Evolutionary conservation across 2,113 vertebrate genomes (phyloP).

Genomic region (Uria lomvia): DNA sequence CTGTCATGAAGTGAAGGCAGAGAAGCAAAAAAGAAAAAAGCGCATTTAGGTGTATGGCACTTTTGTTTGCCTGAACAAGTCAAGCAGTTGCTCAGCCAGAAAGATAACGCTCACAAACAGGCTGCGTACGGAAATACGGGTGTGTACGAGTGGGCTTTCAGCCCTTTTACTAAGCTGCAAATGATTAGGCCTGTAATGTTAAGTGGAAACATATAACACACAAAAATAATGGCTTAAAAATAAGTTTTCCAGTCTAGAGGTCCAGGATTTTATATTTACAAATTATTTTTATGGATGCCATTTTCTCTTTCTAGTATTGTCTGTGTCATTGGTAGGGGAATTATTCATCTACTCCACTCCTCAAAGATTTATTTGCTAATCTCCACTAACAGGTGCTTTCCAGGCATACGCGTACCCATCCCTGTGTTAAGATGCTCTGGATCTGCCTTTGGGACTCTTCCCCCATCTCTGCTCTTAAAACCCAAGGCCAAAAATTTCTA

Average conservation of each 20-base stretch:
- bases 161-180: not conserved
- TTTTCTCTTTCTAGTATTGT: not conserved
- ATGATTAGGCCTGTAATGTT: not conserved
- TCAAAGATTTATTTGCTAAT: not conserved
- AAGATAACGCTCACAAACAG: not conserved
- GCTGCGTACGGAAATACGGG: not conserved
- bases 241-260: not conserved
- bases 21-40: not conserved
- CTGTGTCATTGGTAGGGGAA: not conserved
- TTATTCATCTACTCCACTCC: not conserved
- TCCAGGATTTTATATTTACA: not conserved
- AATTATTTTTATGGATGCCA: not conserved
- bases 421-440: not conserved
- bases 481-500: not conserved
- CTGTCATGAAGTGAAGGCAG: not conserved
- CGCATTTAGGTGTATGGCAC: not conserved
- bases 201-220: not conserved
- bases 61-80: not conserved
- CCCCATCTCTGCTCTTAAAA: not conserved
- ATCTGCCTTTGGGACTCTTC: not conserved
- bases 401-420: not conserved
- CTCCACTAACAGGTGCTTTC: constrained; percentile 11
- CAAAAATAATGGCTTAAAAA: constrained; percentile 1
- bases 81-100: not conserved
- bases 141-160: not conserved